Conservation (phyloP, 1,140 invertebrate genomes). For the Muscidifurax raptorellus region DNA sequence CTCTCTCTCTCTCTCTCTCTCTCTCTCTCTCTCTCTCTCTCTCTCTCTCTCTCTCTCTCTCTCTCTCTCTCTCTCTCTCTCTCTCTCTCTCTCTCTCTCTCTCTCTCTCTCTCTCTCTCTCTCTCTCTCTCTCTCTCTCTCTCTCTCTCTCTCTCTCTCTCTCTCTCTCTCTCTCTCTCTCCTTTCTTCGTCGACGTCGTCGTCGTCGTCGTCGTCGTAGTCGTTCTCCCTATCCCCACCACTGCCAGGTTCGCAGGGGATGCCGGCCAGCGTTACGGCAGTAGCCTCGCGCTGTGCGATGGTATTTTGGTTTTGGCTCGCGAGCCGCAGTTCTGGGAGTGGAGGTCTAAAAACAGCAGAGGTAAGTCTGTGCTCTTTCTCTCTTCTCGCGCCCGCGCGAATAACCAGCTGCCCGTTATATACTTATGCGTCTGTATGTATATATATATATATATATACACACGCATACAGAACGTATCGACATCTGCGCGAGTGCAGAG, state of each 20-base stretch:
- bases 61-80: conserved; percentile 5
- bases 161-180: background rate
- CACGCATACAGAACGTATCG: background rate
- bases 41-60: conserved; percentile 4
- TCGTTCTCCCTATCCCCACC: background rate
- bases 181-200: background rate
- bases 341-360: conserved; percentile 77
- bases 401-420: conserved; percentile 34
- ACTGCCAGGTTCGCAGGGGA: conserved; percentile 26
- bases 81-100: conserved; percentile 11
- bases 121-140: conserved; percentile 21
- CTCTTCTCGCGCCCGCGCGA: conserved; percentile 45
- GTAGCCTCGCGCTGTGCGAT: conserved; percentile 42
- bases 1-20: conserved; percentile 20
- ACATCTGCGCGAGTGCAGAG: conserved; percentile 15
- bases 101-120: background rate
- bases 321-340: conserved; percentile 73
- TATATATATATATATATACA: background rate
- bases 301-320: conserved; percentile 76
- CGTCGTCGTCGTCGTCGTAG: background rate
- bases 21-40: conserved; percentile 6
- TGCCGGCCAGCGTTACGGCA: conserved; percentile 22
- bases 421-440: background rate
- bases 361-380: conserved; percentile 68
- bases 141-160: background rate